These are phyloP conservation scores for Urophycis tenuis DNA, from an alignment of 2,797 vertebrate species.

Conservation along the genomic window DNA sequence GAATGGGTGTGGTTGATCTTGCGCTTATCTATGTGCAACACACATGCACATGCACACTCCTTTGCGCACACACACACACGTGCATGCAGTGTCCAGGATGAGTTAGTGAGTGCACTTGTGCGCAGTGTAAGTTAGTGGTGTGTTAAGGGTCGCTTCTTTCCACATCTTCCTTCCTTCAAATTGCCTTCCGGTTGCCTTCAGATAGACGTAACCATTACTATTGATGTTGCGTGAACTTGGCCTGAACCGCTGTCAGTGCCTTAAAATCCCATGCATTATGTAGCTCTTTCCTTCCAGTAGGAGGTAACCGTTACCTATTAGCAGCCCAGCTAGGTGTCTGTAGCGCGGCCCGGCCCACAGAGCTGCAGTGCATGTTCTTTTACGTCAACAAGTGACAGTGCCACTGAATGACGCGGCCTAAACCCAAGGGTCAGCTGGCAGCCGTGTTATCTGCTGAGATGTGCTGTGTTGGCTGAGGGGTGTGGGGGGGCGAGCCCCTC, in stretches of 20 bases:
- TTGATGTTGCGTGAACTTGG: neutral
- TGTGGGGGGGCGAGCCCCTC: neutral
- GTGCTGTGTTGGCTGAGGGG: neutral
- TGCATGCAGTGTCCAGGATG: neutral
- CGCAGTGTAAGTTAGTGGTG: neutral
- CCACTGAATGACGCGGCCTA: too few species aligned
- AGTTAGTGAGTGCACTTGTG: too few species aligned
- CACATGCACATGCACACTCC: constrained; percentile 27
- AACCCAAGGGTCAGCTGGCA: too few species aligned
- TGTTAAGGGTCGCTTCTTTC: neutral
- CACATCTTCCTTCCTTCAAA: neutral
- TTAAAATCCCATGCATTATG: neutral
- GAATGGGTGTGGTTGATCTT: constrained; percentile 46
- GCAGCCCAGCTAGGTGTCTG: too few species aligned
- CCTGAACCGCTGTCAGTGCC: too few species aligned
- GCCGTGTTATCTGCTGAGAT: neutral
- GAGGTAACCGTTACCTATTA: neutral
- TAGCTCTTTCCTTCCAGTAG: neutral
- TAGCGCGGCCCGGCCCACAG: neutral
- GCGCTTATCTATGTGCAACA: constrained; percentile 58
- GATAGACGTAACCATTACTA: neutral
- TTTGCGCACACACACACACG: neutral
- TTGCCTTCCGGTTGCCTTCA: neutral
- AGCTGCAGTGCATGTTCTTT: neutral
- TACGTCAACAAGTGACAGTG: too few species aligned